These are phyloP conservation scores for Muntiacus muntjak DNA, from an alignment of 2,113 vertebrate genomes.

Conservation along the genomic window DNA sequence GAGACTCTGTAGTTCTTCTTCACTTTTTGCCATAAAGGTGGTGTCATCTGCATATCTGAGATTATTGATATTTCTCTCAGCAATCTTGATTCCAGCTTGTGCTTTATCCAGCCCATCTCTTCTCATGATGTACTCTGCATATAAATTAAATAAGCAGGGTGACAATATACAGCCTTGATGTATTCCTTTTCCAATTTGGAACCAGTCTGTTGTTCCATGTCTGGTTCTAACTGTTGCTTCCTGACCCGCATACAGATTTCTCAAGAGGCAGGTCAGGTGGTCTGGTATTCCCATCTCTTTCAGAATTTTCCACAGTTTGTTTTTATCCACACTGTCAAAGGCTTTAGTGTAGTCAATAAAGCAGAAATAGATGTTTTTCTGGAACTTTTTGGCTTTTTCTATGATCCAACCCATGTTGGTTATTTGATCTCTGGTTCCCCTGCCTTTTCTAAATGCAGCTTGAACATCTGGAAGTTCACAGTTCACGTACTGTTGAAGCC, in stretches of 20 bases:
- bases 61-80: background rate
- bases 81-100: background rate
- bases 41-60: background rate
- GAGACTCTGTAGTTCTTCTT: background rate
- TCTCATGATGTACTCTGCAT: background rate
- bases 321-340: background rate
- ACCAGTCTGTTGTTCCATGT: background rate
- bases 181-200: background rate
- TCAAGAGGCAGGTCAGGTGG: background rate
- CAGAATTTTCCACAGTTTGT: background rate
- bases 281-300: background rate
- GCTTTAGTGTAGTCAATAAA: background rate
- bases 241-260: background rate
- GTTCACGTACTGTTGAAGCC: background rate
- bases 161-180: background rate
- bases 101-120: background rate
- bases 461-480: background rate
- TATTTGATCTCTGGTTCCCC: background rate
- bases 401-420: background rate
- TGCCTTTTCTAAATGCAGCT: background rate
- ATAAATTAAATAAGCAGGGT: background rate
- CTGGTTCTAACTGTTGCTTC: background rate
- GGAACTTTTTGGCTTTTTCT: background rate
- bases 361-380: background rate
- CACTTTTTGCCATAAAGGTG: background rate